Conservation (phyloP, 1,140 invertebrate species). For the Caenorhabditis tropicalis region DNA sequence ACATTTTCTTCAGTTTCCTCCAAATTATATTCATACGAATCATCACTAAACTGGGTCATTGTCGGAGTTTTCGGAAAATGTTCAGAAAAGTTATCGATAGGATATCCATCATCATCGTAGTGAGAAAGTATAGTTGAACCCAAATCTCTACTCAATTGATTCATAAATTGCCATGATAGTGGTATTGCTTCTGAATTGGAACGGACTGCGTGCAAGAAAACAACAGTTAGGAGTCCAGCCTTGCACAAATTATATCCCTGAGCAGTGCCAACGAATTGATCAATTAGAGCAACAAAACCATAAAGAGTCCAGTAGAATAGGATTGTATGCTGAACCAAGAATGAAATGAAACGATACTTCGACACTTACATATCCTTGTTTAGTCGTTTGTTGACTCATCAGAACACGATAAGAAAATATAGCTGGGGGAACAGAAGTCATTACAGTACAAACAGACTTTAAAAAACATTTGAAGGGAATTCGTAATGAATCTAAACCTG, state of each 20-base stretch:
- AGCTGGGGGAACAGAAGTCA: conserved; percentile 5
- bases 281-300: not conserved
- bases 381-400: not conserved
- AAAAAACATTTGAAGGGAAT: not conserved
- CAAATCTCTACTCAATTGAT: not conserved
- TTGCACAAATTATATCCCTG: conserved; percentile 24
- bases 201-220: conserved; percentile 9
- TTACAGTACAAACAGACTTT: not conserved
- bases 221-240: not conserved
- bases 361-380: conserved; percentile 13
- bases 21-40: not conserved
- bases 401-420: conserved; percentile 2
- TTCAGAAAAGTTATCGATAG: not conserved
- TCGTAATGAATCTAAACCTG: not conserved
- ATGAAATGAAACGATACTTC: not conserved
- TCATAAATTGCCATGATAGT: not conserved
- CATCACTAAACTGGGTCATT: conserved; percentile 2
- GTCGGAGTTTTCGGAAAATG: not conserved
- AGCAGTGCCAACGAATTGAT: conserved; percentile 7
- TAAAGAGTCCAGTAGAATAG: conserved; percentile 12
- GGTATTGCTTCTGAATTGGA: not conserved
- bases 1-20: not conserved
- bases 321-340: not conserved
- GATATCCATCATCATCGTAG: not conserved
- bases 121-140: not conserved